Conservation (phyloP, 2,888 invertebrate genomes). For the Pterostichus niger region DNA sequence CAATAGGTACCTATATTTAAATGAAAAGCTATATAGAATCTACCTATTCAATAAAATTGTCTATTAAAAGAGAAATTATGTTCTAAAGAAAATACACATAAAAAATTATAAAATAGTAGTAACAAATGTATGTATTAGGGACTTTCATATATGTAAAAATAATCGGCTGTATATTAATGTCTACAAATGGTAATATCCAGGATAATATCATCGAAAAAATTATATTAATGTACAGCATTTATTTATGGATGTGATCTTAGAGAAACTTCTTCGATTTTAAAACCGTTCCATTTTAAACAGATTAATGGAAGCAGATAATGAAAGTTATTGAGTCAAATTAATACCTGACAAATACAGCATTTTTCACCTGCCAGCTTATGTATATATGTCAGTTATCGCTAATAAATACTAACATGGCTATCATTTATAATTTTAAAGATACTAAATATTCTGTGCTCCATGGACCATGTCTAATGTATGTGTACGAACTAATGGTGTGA, state of each 20-base stretch:
- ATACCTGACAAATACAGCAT: constrained; percentile 26
- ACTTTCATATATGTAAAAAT: neutral
- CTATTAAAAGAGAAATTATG: too few relatives aligned
- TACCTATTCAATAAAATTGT: too few relatives aligned
- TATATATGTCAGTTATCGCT: constrained; percentile 17
- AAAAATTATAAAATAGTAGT: too few relatives aligned
- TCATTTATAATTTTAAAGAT: neutral
- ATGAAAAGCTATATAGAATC: too few relatives aligned
- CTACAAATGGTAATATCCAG: neutral
- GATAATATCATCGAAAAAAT: neutral
- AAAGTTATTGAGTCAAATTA: constrained; percentile 23
- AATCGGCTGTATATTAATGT: neutral
- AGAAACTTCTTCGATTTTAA: neutral
- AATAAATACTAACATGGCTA: neutral
- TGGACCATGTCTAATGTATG: constrained; percentile 18
- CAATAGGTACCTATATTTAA: too few relatives aligned
- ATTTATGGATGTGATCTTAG: neutral
- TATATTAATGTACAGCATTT: neutral
- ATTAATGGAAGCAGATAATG: constrained; percentile 6
- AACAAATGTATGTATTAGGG: neutral
- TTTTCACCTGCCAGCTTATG: constrained; percentile 32
- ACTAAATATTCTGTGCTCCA: neutral
- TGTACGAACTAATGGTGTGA: neutral
- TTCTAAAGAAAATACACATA: too few relatives aligned
- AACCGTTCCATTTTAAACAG: neutral